Conservation (phyloP, 1,140 invertebrate genomes). For the Nymphalis io region DNA sequence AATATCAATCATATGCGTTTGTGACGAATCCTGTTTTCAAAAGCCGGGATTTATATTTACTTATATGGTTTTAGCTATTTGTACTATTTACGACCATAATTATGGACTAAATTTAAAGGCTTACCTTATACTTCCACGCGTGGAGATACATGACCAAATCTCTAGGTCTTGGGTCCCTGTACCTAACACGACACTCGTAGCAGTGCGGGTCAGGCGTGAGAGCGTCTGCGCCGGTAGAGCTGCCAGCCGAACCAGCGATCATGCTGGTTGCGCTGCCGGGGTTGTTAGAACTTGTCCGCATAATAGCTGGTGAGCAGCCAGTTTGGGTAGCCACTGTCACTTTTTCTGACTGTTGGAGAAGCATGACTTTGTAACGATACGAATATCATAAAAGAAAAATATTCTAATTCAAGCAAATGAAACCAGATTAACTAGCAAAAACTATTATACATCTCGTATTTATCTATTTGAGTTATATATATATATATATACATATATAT, state of each 20-base stretch:
- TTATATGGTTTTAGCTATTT: not conserved
- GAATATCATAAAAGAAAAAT: no score
- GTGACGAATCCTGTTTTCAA: no score
- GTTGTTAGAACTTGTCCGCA: constrained; percentile 22
- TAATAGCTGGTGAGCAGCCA: constrained; percentile 81
- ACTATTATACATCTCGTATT: no score
- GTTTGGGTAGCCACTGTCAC: constrained; percentile 92
- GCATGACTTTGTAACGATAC: not conserved
- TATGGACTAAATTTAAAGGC: not conserved
- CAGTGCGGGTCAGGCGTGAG: constrained; percentile 92
- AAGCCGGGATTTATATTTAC: not conserved
- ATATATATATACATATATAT: no score
- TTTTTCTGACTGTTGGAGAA: constrained; percentile 75
- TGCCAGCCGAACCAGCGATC: not conserved
- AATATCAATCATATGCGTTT: no score
- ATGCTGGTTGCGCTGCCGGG: constrained; percentile 15
- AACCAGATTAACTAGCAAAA: no score
- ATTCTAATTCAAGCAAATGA: no score
- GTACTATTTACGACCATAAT: not conserved
- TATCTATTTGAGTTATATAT: no score
- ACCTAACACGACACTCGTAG: constrained; percentile 95
- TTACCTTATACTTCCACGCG: constrained; percentile 93
- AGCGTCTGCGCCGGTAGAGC: constrained; percentile 38
- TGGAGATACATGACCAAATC: constrained; percentile 98
- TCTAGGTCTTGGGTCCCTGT: constrained; percentile 93